Evolutionary conservation across 92 coral and sea anemone species (phyloP).

Genomic region (Palythoa caribaeorum): DNA sequence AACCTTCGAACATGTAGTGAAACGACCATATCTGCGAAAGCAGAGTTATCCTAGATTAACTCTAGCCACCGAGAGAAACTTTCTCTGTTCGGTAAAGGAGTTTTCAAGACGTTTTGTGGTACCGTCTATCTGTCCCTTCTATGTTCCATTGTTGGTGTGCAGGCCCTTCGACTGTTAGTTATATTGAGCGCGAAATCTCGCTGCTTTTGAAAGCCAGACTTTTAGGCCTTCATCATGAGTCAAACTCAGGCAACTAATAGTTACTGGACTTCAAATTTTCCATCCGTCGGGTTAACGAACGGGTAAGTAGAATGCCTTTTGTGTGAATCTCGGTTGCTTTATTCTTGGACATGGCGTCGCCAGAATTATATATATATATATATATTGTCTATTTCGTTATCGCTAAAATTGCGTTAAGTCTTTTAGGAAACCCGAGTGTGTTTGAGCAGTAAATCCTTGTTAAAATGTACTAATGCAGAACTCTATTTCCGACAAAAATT

Average conservation of each 20-base stretch:
- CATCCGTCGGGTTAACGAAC: constrained; percentile 10
- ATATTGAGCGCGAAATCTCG: constrained; percentile 54
- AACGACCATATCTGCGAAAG: constrained; percentile 43
- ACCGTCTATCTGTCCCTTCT: neutral
- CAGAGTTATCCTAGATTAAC: constrained; percentile 38
- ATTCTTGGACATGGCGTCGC: constrained; percentile 48
- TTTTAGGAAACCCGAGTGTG: constrained; percentile 6
- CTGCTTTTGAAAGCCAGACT: constrained; percentile 48
- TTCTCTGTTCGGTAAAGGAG: constrained; percentile 26
- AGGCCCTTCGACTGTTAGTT: constrained; percentile 38
- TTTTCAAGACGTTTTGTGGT: constrained; percentile 39
- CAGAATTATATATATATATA: constrained; percentile 6
- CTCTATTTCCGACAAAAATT: constrained; percentile 19
- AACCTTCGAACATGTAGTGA: constrained; percentile 35
- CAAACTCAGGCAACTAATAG: constrained; percentile 46
- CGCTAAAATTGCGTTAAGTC: constrained; percentile 25
- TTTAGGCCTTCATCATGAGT: constrained; percentile 36
- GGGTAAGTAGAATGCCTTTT: constrained; percentile 36
- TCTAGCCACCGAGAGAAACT: constrained; percentile 29
- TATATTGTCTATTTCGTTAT: constrained; percentile 32
- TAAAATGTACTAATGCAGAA: constrained; percentile 22
- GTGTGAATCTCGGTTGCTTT: constrained; percentile 6
- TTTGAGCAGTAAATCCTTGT: constrained; percentile 2
- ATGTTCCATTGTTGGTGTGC: constrained; percentile 46
- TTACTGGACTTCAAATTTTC: constrained; percentile 49